Conservation (phyloP, 2,113 vertebrate genomes). For the Entomyzon cyanotis region DNA sequence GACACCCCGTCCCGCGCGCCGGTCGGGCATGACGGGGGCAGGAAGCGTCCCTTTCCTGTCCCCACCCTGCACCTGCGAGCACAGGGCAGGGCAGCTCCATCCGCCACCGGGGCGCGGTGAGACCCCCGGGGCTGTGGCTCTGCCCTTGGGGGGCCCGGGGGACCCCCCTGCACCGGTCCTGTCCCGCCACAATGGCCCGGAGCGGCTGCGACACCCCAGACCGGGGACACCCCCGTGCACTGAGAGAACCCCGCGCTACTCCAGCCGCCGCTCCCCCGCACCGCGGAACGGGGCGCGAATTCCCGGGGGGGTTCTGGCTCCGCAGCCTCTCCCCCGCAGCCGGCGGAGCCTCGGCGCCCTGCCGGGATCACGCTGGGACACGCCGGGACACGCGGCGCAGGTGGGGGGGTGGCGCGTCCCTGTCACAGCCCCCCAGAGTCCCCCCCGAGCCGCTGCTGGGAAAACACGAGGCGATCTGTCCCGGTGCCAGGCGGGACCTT, state of each 20-base stretch:
- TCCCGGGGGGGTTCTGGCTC: background rate
- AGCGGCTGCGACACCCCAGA: no score
- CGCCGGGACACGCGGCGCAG: background rate
- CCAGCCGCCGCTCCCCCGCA: background rate
- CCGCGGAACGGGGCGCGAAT: fast-evolving
- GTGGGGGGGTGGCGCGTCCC: no score
- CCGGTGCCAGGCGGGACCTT: background rate
- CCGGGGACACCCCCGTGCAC: fast-evolving
- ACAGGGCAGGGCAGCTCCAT: background rate
- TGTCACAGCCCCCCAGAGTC: background rate
- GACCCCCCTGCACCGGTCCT: background rate
- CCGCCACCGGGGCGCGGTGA: background rate
- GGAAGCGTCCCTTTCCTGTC: background rate
- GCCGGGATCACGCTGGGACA: background rate
- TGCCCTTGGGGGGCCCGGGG: background rate
- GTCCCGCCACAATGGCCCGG: background rate
- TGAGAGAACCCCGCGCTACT: background rate
- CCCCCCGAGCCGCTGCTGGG: no score
- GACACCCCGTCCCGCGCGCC: background rate
- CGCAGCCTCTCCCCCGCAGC: background rate
- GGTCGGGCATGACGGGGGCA: fast-evolving
- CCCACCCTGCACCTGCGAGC: background rate
- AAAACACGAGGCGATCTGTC: fast-evolving
- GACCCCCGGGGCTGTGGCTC: background rate
- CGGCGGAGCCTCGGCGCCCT: background rate